Evolutionary conservation across 2,888 invertebrate genomes (phyloP), one percentile per base, ranked within the genome.

Genomic region (Amphimallon solstitiale): DNA sequence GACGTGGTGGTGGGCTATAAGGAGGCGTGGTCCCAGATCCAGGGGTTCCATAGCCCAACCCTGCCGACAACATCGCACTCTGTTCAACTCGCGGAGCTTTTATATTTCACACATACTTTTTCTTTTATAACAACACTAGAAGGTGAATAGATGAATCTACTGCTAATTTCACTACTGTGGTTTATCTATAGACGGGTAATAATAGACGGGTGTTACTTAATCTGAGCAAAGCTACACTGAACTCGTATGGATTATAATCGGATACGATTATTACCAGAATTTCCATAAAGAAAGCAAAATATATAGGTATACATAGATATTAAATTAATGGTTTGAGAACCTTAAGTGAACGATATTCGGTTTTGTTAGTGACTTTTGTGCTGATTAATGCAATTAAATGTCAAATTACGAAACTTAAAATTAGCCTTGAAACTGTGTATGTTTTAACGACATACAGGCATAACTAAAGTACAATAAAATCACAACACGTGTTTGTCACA

Each of bases 1-100:
- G 89, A 80, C 88, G 84, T 70, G 87, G 85, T 81, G 87, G 85
- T 81, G 85, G 86, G 70, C 80, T 80, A 69, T 80, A 81, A 62
- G 81, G 80, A 64, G 82, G 81, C 76, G 81, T 80, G 77, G 79
- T 75, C 70, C 78, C 81, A 65, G 77, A 72, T 65, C 73, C 77
- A 45, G 78, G 77, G 68, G 74, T 76, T 59, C 78, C 79, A 72
- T 81, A 82, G 63, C 81, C 81, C 75, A 82, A 77, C 75, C 82
- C 81, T 72, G 81, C 80, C 73, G 82, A 81, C 76, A 81, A 73
- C 81, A 82, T 82, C 60, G 65, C 63, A 66, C 66, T 64, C 56
- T 69, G 60, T 52, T 60, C 66, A 66, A 66, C 52, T 66, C 40
- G 23, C 61, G 38, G 12, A 14, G 51, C 34, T 35, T 48, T 38